A percentile compares a stretch with the other conserved stretches of the same genome.
These are phyloP conservation scores for Poecilia wingei DNA, from an alignment of 2,797 vertebrate genomes.

Conservation along the genomic window DNA sequence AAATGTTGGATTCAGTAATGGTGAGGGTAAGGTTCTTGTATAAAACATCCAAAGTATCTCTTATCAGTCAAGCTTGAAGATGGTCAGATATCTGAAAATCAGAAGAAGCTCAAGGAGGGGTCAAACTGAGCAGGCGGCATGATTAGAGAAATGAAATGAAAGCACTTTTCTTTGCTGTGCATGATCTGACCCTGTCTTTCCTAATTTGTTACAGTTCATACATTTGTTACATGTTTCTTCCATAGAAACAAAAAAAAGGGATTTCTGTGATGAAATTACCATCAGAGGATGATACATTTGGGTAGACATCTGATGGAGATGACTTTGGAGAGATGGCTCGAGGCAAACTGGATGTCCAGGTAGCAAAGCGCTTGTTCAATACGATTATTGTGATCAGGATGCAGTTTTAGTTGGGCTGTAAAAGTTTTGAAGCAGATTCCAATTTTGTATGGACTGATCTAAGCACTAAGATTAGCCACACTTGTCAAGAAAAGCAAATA, in stretches of 20 bases:
- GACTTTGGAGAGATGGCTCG: constrained; percentile 29
- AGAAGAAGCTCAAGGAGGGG: not conserved
- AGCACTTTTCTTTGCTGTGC: constrained; percentile 18
- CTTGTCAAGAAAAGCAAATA: not conserved
- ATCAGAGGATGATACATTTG: constrained; percentile 32
- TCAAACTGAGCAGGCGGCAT: not conserved
- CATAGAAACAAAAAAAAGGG: constrained; percentile 51
- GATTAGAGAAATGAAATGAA: constrained; percentile 39
- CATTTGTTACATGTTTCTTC: too few relatives aligned
- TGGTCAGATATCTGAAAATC: not conserved
- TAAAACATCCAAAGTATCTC: not conserved
- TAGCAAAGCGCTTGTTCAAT: not conserved
- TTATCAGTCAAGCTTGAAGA: not conserved
- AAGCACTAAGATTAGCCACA: not conserved
- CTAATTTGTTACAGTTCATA: constrained; percentile 44
- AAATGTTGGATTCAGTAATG: not conserved
- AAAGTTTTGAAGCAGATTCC: not conserved
- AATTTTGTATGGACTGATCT: not conserved
- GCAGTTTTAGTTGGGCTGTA: not conserved
- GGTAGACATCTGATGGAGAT: constrained; percentile 51
- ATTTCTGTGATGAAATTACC: constrained; percentile 69
- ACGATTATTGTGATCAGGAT: not conserved
- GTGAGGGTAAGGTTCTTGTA: not conserved
- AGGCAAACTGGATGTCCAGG: constrained; percentile 32
- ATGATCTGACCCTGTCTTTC: constrained; percentile 37